A percentile compares a stretch with the other conserved stretches of the same genome.
Conservation (phyloP, 2,888 invertebrate genomes). For the Drosophila antonietae region DNA sequence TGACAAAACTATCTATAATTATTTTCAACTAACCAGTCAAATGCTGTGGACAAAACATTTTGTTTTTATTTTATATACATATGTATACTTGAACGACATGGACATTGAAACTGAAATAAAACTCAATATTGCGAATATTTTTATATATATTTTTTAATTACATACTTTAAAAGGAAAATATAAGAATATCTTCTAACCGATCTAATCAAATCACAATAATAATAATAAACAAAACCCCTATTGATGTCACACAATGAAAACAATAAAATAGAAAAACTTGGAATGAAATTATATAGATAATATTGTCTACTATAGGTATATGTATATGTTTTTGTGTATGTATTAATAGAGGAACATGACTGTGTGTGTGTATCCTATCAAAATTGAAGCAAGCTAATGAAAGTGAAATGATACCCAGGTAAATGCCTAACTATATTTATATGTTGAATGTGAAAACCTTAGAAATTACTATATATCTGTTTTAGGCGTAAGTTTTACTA, state of each 20-base stretch:
- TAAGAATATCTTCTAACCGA: conserved; percentile 32
- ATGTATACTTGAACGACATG: conserved; percentile 25
- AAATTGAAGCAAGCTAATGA: conserved; percentile 39
- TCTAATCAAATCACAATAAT: conserved; percentile 31
- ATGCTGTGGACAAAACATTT: conserved; percentile 34
- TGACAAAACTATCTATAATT: conserved; percentile 27
- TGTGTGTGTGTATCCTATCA: conserved; percentile 68
- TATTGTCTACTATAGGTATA: conserved; percentile 39
- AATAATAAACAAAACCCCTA: conserved; percentile 36
- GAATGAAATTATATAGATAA: conserved; percentile 47
- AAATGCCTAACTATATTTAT: conserved; percentile 43
- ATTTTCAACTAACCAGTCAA: conserved; percentile 34
- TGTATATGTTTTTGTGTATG: conserved; percentile 20
- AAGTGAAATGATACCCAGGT: conserved; percentile 35
- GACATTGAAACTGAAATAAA: conserved; percentile 38
- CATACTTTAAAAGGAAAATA: conserved; percentile 7
- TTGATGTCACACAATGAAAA: conserved; percentile 42
- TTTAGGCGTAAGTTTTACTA: conserved; percentile 69
- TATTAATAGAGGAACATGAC: conserved; percentile 44
- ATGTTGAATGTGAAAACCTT: conserved; percentile 72
- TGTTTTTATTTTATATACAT: conserved; percentile 23
- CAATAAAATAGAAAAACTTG: conserved; percentile 11
- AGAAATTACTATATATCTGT: conserved; percentile 69
- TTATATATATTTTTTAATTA: conserved; percentile 60
- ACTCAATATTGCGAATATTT: conserved; percentile 53